Percentiles rank a stretch among this genome's conserved stretches.
These are phyloP conservation scores for Andrena haemorrhoa DNA, from an alignment of 2,888 invertebrate genomes.

Conservation along the genomic window DNA sequence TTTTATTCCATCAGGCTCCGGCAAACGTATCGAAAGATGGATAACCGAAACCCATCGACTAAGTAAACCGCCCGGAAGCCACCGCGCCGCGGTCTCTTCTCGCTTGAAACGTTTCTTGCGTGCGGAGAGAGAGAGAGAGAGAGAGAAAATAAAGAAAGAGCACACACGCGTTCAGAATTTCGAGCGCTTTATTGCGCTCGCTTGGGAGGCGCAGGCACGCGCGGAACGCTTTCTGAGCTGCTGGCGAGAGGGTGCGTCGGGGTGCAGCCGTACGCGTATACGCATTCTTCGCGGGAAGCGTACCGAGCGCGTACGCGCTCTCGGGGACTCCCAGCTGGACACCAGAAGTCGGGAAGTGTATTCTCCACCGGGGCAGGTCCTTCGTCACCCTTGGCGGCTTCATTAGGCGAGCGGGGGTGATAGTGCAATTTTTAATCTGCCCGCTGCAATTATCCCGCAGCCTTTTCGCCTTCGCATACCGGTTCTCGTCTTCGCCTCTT, in stretches of 20 bases:
- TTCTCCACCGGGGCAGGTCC: conserved; percentile 9
- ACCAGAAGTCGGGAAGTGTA: conserved; percentile 1
- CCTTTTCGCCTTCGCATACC: background rate
- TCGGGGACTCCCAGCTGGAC: conserved; percentile 11
- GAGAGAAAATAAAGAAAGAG: background rate
- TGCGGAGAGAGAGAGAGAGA: too few species aligned
- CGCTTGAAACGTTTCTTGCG: background rate
- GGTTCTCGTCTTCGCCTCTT: conserved; percentile 53
- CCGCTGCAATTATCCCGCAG: conserved; percentile 57
- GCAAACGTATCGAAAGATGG: conserved; percentile 42
- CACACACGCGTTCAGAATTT: conserved; percentile 58
- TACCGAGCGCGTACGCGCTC: background rate
- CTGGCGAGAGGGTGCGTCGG: conserved; percentile 34
- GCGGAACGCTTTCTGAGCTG: conserved; percentile 60
- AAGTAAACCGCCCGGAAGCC: conserved; percentile 34
- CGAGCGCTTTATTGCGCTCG: conserved; percentile 50
- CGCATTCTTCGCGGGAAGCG: conserved; percentile 35
- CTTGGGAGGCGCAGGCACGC: conserved; percentile 56
- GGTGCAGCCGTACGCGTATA: conserved; percentile 31
- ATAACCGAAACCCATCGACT: conserved; percentile 47
- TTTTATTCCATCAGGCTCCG: conserved; percentile 46
- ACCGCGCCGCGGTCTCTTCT: background rate
- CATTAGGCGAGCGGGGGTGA: conserved; percentile 41
- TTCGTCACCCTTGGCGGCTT: conserved; percentile 23
- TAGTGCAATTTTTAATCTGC: conserved; percentile 72